Conservation (phyloP, 1,140 invertebrate species). For the Atta texana region DNA sequence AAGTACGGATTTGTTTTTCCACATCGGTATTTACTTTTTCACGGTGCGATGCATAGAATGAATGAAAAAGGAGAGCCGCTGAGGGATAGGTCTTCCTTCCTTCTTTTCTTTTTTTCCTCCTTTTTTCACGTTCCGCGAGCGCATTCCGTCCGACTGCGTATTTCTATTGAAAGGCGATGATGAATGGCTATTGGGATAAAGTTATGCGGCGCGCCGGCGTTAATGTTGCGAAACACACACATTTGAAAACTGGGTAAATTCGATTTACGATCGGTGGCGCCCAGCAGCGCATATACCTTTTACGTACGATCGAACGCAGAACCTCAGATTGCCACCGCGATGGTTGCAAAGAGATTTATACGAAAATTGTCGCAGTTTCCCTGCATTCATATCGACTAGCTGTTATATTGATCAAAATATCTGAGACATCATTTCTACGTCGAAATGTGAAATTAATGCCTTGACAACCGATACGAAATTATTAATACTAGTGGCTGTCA, state of each 20-base stretch:
- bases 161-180: conserved; percentile 81
- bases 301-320: conserved; percentile 40
- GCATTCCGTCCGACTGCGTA: conserved; percentile 78
- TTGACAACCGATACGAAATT: neutral
- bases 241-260: conserved; percentile 81
- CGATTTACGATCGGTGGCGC: conserved; percentile 76
- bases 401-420: conserved; percentile 23
- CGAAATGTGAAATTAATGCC: conserved; percentile 8
- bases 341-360: conserved; percentile 54
- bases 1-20: conserved; percentile 83
- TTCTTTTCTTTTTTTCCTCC: neutral
- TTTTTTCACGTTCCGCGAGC: conserved; percentile 24
- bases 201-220: conserved; percentile 80
- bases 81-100: conserved; percentile 28
- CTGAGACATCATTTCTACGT: neutral
- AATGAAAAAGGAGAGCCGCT: conserved; percentile 70
- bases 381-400: neutral
- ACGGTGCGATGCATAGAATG: conserved; percentile 73
- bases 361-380: conserved; percentile 10
- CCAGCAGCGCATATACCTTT: conserved; percentile 34
- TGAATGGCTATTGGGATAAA: conserved; percentile 84
- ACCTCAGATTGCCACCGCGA: conserved; percentile 50
- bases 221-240: conserved; percentile 83
- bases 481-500: neutral
- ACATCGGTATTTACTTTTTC: conserved; percentile 82